Evolutionary conservation across 2,888 invertebrate species (phyloP), one percentile per base, ranked within the genome.

Genomic region (Nematopogon swammerdamellus): DNA sequence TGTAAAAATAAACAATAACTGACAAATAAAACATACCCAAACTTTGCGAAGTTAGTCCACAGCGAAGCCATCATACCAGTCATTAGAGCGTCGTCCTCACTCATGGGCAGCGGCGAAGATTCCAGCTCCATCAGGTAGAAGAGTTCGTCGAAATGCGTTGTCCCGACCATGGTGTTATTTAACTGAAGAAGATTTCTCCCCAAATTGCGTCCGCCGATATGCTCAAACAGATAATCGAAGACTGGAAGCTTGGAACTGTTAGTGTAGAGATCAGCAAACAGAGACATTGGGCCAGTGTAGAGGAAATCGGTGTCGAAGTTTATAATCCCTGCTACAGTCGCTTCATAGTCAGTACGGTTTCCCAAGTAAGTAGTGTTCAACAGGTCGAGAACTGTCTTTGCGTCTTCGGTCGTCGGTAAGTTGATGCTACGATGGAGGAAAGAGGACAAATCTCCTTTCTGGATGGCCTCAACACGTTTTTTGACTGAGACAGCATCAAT

Each of bases 1-100:
- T n/a, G 25, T 6, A 6, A 25, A 25, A n/a, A n/a, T n/a, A n/a
- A n/a, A n/a, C n/a, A n/a, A n/a, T n/a, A n/a, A n/a, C n/a, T n/a
- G n/a, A n/a, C n/a, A n/a, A n/a, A 25, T 25, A 25, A 18, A 19
- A 60, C 72, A 67, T 57, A 80, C 81, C 77, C 76, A 58, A 60
- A 65, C 57, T 72, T 79, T 6, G 79, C 79, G 47, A 81, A 81
- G 52, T 77, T 74, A 0, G 77, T 72, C 80, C 80, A 80, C 73
- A 81, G 71, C 63, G 69, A 70, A 0, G 79, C 72, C 75, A 81
- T 72, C 20, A 76, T 72, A 0, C 72, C 72, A 1, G 74, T 62
- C 16, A 80, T 77, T 29, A 71, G 65, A 0, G 75, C 73, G 14
- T 81, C 80, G 18, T 71, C 66, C 44, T 76, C 74, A 30, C 68